phyloP scores from a whole-genome alignment of 2,113 vertebrate species.

The Toxostoma redivivum region DNA sequence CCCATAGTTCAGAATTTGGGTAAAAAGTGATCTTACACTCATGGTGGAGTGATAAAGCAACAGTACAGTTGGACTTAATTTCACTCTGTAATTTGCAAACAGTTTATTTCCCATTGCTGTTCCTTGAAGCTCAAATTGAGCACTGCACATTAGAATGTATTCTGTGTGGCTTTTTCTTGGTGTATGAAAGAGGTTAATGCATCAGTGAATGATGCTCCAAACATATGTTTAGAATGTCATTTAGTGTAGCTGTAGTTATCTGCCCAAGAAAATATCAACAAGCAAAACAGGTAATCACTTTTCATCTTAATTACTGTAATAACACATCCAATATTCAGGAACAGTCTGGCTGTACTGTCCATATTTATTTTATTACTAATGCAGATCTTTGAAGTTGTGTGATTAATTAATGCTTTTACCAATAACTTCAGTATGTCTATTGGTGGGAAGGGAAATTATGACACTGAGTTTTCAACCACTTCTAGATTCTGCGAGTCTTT shows the following conservation, averaged over 20 bases:
- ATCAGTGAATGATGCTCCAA: background rate
- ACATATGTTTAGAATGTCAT: slow-evolving; percentile 54
- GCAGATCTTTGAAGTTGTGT: slow-evolving; percentile 61
- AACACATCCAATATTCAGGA: slow-evolving; percentile 62
- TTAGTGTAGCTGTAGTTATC: slow-evolving; percentile 44
- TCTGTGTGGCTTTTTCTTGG: background rate
- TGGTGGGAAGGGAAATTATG: background rate
- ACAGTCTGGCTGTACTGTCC: slow-evolving; percentile 34
- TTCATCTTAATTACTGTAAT: slow-evolving; percentile 73
- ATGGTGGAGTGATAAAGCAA: background rate
- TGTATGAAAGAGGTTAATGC: background rate
- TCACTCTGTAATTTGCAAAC: background rate
- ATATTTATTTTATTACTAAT: slow-evolving; percentile 65
- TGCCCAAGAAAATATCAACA: slow-evolving; percentile 51
- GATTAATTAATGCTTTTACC: slow-evolving; percentile 68
- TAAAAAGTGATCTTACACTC: background rate
- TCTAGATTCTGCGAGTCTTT: background rate
- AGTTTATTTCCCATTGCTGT: background rate
- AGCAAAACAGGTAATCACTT: slow-evolving; percentile 65
- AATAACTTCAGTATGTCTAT: slow-evolving; percentile 36
- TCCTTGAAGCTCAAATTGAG: background rate
- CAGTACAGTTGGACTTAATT: background rate
- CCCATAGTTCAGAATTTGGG: background rate
- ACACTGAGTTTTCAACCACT: background rate
- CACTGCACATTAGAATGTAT: background rate